Base-by-base conservation (phyloP, 2,113 vertebrate species). In the Osmerus eperlanus region DNA sequence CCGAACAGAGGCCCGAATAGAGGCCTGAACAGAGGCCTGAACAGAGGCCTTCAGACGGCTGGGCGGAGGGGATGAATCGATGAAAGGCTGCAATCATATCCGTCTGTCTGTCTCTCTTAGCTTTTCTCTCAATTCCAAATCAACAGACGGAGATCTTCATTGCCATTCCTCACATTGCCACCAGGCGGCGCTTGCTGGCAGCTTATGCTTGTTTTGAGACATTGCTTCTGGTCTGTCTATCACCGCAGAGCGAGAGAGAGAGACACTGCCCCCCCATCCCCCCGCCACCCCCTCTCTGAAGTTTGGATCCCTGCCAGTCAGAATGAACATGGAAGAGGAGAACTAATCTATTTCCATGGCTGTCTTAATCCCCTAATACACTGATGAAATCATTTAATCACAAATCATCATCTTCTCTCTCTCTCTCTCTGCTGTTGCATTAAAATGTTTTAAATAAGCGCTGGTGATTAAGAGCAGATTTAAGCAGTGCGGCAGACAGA, bases 371-470 rank as follows among this genome's bases (percentile, higher is more conserved):
- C 89, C 80, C 62, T 78, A 85, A 81, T 87, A 89, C 86, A 86
- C 87, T 84, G 88, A 88, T 88, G 89, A 89, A 89, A 90, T 92
- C 86, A 79, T 91, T 91, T 91, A 92, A 92, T 93, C 91, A 90
- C 84, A 86, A 89, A 86, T 66, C 67, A 23, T 59, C 85, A 68
- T 74, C 88, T 71, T 59, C 67, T 72, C 60, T 75, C 67, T 21
- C 54, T 15, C 67, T 74, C 47, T 62, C 47, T 70, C 69, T 72
- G 80, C 88, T 82, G 87, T 90, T 86, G 88, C 86, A 83, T 85
- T 89, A 64, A 72, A 88, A 83, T 51, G 63, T 23, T 1, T 84
- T 87, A 89, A 91, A 91, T 90, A 89, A 90, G 85, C 88, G 89
- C 83, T 83, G 8, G 75, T 85, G 91, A 91, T 91, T 91, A 91